phyloP scores from a whole-genome alignment of 2,797 vertebrate genomes.

The Galagoides demidoff region DNA sequence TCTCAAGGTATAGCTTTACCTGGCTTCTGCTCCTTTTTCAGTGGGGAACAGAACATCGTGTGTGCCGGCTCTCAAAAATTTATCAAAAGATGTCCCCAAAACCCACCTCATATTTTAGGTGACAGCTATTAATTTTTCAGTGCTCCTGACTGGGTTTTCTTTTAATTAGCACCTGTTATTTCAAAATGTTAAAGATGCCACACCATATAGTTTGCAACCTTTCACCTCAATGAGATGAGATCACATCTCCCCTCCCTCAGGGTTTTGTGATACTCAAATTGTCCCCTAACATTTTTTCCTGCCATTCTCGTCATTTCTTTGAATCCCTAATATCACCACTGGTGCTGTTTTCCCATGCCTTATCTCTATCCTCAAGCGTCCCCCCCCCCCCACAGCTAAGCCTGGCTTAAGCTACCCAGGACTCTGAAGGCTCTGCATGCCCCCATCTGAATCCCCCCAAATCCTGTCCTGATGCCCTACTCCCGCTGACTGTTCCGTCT shows the following conservation, averaged over 20 bases:
- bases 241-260: background rate
- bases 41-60: background rate
- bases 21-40: background rate
- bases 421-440: fast-evolving
- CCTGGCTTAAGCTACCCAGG: background rate
- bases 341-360: fast-evolving
- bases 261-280: background rate
- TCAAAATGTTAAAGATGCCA: background rate
- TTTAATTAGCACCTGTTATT: background rate
- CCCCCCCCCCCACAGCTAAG: background rate
- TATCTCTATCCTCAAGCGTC: fast-evolving
- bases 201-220: background rate
- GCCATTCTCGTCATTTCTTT: background rate
- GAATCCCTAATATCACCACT: fast-evolving
- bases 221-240: background rate
- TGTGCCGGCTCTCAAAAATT: background rate
- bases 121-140: background rate
- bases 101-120: background rate
- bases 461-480: background rate
- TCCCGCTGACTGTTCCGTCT: background rate
- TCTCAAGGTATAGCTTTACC: background rate
- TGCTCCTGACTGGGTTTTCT: background rate
- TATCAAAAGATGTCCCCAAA: background rate
- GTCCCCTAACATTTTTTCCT: background rate
- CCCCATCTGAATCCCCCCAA: background rate